These are phyloP conservation scores for Notodonta dromedarius DNA, from an alignment of 2,888 invertebrate species.

Conservation along the genomic window DNA sequence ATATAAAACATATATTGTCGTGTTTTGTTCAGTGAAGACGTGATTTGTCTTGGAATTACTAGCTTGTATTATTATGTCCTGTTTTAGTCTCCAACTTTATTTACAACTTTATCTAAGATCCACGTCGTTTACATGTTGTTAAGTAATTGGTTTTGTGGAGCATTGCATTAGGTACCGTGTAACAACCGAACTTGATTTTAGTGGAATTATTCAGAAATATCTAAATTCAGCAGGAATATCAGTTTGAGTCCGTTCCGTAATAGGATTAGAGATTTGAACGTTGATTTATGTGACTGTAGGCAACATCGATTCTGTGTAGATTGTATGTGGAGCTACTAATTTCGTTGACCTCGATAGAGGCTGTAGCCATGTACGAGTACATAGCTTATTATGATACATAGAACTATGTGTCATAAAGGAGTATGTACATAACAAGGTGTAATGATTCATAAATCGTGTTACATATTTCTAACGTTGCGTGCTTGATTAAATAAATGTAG, in stretches of 20 bases:
- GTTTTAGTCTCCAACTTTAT: too few relatives aligned
- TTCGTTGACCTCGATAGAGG: slow-evolving; percentile 1
- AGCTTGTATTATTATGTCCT: too few relatives aligned
- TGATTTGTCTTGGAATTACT: too few relatives aligned
- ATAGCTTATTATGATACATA: not conserved
- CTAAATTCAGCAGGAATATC: not conserved
- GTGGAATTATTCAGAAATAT: not conserved
- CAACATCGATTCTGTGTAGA: not conserved
- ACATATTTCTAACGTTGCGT: not conserved
- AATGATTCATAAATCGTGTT: not conserved
- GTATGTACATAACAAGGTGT: not conserved
- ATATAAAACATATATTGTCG: too few relatives aligned
- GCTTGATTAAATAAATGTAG: too few relatives aligned
- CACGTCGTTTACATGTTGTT: too few relatives aligned
- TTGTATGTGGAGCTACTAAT: not conserved
- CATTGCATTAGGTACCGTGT: too few relatives aligned
- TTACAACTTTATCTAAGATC: too few relatives aligned
- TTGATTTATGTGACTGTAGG: not conserved
- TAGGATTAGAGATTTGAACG: not conserved
- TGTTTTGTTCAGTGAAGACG: too few relatives aligned
- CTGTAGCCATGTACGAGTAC: not conserved
- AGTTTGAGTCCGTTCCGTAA: not conserved
- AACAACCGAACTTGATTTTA: too few relatives aligned
- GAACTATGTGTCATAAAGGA: not conserved
- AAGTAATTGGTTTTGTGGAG: too few relatives aligned